Evolutionary conservation across 2,797 vertebrate species (phyloP).

Genomic region (Enteromius fasciolatus): DNA sequence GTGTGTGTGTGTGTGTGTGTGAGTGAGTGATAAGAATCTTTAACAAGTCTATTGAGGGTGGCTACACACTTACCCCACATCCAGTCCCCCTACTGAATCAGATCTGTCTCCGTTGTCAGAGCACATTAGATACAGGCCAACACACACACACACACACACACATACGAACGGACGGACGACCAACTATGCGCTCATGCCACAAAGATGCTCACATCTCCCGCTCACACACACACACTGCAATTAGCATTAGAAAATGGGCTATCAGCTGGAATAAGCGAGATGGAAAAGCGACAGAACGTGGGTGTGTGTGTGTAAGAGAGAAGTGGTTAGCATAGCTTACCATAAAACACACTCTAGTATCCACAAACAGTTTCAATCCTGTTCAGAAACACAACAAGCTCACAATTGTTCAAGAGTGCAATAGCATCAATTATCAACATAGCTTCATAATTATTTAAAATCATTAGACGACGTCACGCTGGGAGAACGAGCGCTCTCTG

Average conservation of each 20-base stretch:
- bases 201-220: conserved; percentile 16
- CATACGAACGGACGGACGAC: conserved; percentile 15
- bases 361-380: not conserved
- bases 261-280: conserved; percentile 93
- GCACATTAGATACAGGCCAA: conserved; percentile 95
- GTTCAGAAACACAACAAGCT: not conserved
- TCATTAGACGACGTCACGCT: conserved; percentile 5
- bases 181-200: conserved; percentile 42
- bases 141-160: conserved; percentile 31
- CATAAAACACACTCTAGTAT: not conserved
- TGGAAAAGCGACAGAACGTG: not conserved
- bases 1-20: conserved; percentile 50
- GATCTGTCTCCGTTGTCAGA: conserved; percentile 99
- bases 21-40: conserved; percentile 88
- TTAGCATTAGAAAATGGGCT: conserved; percentile 99
- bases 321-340: not conserved
- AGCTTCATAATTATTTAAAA: conserved; percentile 23
- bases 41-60: conserved; percentile 94
- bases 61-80: conserved; percentile 95
- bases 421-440: conserved; percentile 27
- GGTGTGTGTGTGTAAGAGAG: not conserved
- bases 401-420: conserved; percentile 11
- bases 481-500: conserved; percentile 50
- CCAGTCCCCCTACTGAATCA: conserved; percentile 96
- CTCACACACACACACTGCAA: conserved; percentile 68